Percentiles rank a stretch among this genome's conserved stretches.
phyloP scores from a whole-genome alignment of 1,140 invertebrate genomes.

The Cherax quadricarinatus region DNA sequence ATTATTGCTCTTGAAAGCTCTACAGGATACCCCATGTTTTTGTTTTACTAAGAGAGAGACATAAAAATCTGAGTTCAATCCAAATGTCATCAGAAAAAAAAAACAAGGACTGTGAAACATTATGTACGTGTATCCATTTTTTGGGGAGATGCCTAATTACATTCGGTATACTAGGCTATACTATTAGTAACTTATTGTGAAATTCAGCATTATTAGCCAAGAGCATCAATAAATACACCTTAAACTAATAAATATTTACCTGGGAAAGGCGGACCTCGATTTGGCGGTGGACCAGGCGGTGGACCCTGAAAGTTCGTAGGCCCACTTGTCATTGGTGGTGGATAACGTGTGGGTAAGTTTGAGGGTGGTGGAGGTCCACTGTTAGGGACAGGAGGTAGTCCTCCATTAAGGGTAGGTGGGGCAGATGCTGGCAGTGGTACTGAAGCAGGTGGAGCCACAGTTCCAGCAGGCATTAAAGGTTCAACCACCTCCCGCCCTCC shows the following conservation, averaged over 20 bases:
- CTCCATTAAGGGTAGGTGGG: constrained; percentile 79
- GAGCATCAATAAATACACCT: too few species aligned
- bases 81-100: too few species aligned
- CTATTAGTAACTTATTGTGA: too few species aligned
- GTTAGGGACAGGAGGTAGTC: constrained; percentile 77
- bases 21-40: too few species aligned
- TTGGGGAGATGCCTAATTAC: too few species aligned
- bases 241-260: neutral
- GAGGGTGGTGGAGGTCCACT: constrained; percentile 78
- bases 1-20: too few species aligned
- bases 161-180: too few species aligned
- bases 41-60: too few species aligned
- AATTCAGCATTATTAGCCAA: too few species aligned
- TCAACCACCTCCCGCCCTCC: constrained; percentile 70
- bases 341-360: constrained; percentile 69
- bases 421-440: constrained; percentile 74
- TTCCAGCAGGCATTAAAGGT: constrained; percentile 71
- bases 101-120: too few species aligned
- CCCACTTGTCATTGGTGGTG: constrained; percentile 56
- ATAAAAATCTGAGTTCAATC: too few species aligned
- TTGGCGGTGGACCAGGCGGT: constrained; percentile 65
- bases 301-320: constrained; percentile 76
- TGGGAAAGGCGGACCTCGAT: constrained; percentile 68
- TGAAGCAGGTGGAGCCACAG: constrained; percentile 72
- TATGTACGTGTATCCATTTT: too few species aligned